Percentiles rank a stretch among this genome's conserved stretches.
These are phyloP conservation scores for Stegostoma tigrinum DNA, from an alignment of 2,113 vertebrate species.

Conservation along the genomic window DNA sequence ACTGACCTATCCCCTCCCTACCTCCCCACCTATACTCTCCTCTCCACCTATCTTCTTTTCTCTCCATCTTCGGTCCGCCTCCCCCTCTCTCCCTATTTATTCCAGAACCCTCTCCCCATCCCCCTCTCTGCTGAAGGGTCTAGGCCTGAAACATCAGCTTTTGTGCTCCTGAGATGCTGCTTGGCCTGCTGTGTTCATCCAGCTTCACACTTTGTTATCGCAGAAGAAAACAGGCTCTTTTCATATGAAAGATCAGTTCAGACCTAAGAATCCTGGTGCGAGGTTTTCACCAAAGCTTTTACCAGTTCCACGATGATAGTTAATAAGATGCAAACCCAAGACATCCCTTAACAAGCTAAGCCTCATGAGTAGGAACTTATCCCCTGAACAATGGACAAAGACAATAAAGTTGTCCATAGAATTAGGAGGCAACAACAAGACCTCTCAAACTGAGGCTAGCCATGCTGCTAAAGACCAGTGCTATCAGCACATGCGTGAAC, in stretches of 20 bases:
- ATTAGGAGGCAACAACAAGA: not conserved
- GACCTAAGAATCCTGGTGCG: not conserved
- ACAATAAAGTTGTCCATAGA: constrained; percentile 2
- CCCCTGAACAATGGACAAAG: constrained; percentile 9
- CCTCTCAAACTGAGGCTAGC: not conserved
- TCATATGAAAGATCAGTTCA: not conserved
- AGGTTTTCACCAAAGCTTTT: not conserved
- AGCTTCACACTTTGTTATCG: no score
- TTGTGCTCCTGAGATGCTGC: no score
- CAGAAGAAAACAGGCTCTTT: not conserved
- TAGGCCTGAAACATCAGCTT: no score
- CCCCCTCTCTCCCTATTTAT: no score
- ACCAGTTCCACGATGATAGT: not conserved
- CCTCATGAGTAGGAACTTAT: not conserved
- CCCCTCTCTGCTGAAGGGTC: no score
- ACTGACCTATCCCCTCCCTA: no score
- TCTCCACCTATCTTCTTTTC: no score
- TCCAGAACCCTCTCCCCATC: no score
- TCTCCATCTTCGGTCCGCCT: no score
- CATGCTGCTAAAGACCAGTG: not conserved
- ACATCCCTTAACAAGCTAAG: constrained; percentile 15
- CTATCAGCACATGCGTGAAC: constrained; percentile 10
- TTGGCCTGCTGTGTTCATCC: no score
- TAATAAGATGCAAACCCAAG: not conserved
- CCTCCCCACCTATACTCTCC: no score